phyloP scores from a whole-genome alignment of 2,888 invertebrate genomes.

The Malachius bipustulatus region DNA sequence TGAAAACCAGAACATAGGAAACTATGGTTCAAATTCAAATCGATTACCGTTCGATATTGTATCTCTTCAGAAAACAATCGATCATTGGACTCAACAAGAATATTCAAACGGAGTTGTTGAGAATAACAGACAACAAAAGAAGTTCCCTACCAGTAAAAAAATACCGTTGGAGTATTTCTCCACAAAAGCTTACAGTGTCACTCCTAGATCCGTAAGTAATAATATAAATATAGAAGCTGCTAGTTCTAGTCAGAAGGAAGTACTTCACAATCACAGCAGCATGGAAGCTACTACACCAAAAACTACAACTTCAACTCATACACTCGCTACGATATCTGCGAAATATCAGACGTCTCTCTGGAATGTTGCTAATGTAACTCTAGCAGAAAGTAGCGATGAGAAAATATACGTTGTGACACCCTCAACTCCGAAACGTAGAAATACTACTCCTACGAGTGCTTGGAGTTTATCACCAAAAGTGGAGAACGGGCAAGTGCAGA shows the following conservation, averaged over 20 bases:
- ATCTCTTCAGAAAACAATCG: conserved; percentile 69
- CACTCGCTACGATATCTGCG: background rate
- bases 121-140: conserved; percentile 36
- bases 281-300: conserved; percentile 27
- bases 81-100: conserved; percentile 73
- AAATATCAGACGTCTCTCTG: conserved; percentile 6
- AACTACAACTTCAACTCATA: too few relatives aligned
- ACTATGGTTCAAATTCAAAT: conserved; percentile 24
- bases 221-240: conserved; percentile 26
- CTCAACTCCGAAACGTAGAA: conserved; percentile 43
- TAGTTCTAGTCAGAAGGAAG: conserved; percentile 26
- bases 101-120: conserved; percentile 40
- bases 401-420: conserved; percentile 76
- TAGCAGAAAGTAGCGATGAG: conserved; percentile 49
- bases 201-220: conserved; percentile 19
- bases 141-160: conserved; percentile 52
- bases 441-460: conserved; percentile 25
- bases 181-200: conserved; percentile 37
- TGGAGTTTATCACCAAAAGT: conserved; percentile 30
- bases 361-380: conserved; percentile 38
- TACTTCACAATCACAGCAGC: conserved; percentile 26
- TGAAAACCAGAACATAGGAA: conserved; percentile 33
- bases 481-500: conserved; percentile 26
- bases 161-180: conserved; percentile 69
- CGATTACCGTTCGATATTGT: conserved; percentile 57